Conservation (phyloP, 2,888 invertebrate species). For the Aporophyla lueneburgensis region DNA sequence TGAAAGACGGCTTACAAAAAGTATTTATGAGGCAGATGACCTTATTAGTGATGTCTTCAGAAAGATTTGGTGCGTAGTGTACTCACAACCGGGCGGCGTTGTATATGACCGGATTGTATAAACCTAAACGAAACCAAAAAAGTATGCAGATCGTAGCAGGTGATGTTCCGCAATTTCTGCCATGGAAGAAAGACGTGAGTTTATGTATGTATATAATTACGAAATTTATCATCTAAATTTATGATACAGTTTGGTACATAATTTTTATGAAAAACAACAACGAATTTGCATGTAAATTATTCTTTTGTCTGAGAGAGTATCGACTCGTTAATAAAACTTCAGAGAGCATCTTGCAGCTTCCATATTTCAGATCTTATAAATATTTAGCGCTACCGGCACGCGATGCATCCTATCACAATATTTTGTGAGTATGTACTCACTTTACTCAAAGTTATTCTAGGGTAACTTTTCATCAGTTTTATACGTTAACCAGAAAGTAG, state of each 20-base stretch:
- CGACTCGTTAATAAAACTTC: constrained; percentile 44
- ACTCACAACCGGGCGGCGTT: no score
- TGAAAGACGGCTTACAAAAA: no score
- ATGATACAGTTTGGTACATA: background rate
- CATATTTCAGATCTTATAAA: constrained; percentile 57
- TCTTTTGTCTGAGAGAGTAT: constrained; percentile 15
- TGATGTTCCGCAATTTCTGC: no score
- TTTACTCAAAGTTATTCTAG: constrained; percentile 45
- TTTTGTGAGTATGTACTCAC: constrained; percentile 29
- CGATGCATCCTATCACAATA: constrained; percentile 53
- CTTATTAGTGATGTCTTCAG: no score
- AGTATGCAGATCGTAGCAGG: no score
- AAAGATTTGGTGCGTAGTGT: no score
- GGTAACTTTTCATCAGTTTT: constrained; percentile 40
- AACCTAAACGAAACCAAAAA: no score
- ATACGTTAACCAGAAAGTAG: background rate
- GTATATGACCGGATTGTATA: no score
- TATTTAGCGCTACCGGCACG: constrained; percentile 43
- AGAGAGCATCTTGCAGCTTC: constrained; percentile 36
- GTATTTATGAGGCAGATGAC: no score
- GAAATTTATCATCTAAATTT: background rate
- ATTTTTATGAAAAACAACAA: background rate
- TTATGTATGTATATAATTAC: background rate
- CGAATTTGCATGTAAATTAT: constrained; percentile 29
- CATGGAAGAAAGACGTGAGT: no score